Evolutionary conservation across 1,140 invertebrate genomes (phyloP).

Genomic region (Rhizoglyphus robini): DNA sequence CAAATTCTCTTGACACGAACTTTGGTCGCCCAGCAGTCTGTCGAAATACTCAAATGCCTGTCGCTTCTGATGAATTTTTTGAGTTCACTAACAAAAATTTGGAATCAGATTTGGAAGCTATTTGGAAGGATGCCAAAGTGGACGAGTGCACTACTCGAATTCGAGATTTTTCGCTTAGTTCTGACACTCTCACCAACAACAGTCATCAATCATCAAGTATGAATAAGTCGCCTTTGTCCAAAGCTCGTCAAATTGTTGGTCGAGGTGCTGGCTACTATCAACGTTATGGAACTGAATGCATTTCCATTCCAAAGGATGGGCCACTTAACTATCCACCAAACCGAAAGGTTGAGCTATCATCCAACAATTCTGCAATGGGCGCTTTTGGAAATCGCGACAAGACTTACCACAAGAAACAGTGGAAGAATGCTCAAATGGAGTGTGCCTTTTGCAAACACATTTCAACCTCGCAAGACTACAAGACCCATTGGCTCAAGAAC

Average conservation of each 20-base stretch:
- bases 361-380: too few species aligned
- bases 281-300: background rate
- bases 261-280: background rate
- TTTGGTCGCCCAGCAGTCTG: too few species aligned
- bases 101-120: too few species aligned
- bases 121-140: too few species aligned
- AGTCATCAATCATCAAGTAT: background rate
- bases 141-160: too few species aligned
- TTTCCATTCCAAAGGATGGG: background rate
- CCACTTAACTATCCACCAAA: background rate
- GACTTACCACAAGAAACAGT: too few species aligned
- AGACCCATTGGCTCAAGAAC: slow-evolving; percentile 49
- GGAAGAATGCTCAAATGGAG: slow-evolving; percentile 3
- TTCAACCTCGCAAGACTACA: slow-evolving; percentile 47
- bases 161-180: too few species aligned
- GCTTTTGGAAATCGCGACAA: too few species aligned
- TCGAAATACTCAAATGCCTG: too few species aligned
- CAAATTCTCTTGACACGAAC: too few species aligned
- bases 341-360: background rate
- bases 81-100: too few species aligned
- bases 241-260: background rate
- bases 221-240: background rate
- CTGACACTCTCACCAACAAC: background rate
- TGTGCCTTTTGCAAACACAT: slow-evolving; percentile 63
- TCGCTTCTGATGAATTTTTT: too few species aligned